phyloP scores from a whole-genome alignment of 2,888 invertebrate genomes.

The Xylophagus ater region DNA sequence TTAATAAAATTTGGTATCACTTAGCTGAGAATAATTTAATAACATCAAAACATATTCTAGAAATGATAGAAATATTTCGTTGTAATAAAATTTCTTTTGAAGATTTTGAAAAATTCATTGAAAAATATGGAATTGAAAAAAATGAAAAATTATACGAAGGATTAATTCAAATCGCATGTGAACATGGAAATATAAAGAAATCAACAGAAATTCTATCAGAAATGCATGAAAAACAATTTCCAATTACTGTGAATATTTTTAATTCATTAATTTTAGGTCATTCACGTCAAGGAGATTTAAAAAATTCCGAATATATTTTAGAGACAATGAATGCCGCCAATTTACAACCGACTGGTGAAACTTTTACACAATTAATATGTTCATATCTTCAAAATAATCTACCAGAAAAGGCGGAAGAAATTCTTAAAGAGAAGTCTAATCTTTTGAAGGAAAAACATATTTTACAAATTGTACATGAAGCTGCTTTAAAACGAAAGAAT shows the following conservation, averaged over 20 bases:
- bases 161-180: slow-evolving; percentile 46
- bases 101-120: slow-evolving; percentile 24
- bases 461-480: slow-evolving; percentile 22
- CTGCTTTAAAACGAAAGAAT: slow-evolving; percentile 7
- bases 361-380: slow-evolving; percentile 42
- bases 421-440: slow-evolving; percentile 22
- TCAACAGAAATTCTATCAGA: slow-evolving; percentile 45
- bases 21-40: slow-evolving; percentile 32
- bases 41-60: slow-evolving; percentile 39
- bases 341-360: slow-evolving; percentile 40
- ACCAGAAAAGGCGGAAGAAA: slow-evolving; percentile 23
- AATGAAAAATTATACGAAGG: slow-evolving; percentile 45
- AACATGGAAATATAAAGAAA: slow-evolving; percentile 46
- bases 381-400: slow-evolving; percentile 43
- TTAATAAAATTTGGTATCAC: slow-evolving; percentile 45
- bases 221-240: slow-evolving; percentile 45
- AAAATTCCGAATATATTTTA: slow-evolving; percentile 42
- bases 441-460: slow-evolving; percentile 26
- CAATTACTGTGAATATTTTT: slow-evolving; percentile 48
- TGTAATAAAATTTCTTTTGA: slow-evolving; percentile 44
- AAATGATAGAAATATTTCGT: slow-evolving; percentile 46
- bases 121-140: slow-evolving; percentile 29
- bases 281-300: slow-evolving; percentile 32
- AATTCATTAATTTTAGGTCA: slow-evolving; percentile 50
- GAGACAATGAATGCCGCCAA: slow-evolving; percentile 48